These are phyloP conservation scores for Hypothenemus hampei DNA, from an alignment of 1,140 invertebrate species.

Conservation along the genomic window DNA sequence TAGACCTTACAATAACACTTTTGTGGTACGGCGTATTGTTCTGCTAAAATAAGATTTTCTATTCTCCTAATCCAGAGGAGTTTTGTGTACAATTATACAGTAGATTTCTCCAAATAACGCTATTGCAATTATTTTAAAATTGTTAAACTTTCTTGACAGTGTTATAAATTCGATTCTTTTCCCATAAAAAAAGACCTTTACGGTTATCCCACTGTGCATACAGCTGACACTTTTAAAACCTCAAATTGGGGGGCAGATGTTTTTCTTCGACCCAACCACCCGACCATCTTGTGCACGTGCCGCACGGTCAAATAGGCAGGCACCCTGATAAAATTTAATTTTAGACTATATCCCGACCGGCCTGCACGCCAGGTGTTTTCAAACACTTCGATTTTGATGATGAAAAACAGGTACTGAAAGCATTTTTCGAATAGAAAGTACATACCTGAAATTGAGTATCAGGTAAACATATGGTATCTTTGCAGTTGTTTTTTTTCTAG, in stretches of 20 bases:
- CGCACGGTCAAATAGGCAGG: constrained; percentile 9
- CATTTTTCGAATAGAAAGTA: not conserved
- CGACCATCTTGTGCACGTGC: constrained; percentile 2
- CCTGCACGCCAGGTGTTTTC: constrained; percentile 9
- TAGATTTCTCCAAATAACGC: not conserved
- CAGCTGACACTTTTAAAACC: too few species aligned
- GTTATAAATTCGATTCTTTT: not conserved
- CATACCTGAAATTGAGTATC: not conserved
- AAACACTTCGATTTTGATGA: too few species aligned
- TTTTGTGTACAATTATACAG: not conserved
- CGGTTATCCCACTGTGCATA: too few species aligned
- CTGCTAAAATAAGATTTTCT: too few species aligned
- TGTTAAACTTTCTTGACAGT: too few species aligned
- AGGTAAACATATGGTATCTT: constrained; percentile 3
- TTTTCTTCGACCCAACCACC: not conserved
- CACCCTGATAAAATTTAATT: constrained; percentile 9
- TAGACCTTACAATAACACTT: too few species aligned
- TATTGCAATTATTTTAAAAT: not conserved
- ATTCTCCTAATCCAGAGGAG: too few species aligned
- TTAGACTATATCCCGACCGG: too few species aligned
- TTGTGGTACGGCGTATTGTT: too few species aligned
- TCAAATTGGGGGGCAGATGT: not conserved
- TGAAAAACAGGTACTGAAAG: constrained; percentile 2
- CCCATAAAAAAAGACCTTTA: not conserved
- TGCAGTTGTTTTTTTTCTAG: constrained; percentile 49